Percentiles rank a stretch among this genome's conserved stretches.
Conservation (phyloP, 2,113 vertebrate species). For the Rhinolophus ferrumequinum region DNA sequence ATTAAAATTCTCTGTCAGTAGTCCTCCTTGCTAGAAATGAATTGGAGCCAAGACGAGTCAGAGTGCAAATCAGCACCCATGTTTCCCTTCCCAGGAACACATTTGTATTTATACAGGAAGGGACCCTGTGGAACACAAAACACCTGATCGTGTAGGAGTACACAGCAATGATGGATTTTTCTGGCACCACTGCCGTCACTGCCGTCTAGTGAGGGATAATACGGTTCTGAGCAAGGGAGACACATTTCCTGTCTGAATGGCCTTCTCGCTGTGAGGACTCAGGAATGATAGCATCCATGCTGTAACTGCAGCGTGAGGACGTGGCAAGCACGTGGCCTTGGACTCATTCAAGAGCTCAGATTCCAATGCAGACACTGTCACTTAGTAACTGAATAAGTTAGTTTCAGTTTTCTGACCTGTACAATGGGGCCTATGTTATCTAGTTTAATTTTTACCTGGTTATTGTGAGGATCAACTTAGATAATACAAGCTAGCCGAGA, state of each 20-base stretch:
- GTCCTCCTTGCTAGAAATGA: not conserved
- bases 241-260: not conserved
- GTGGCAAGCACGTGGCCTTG: not conserved
- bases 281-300: fast-evolving
- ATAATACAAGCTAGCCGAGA: not conserved
- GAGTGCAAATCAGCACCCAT: not conserved
- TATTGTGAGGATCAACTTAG: not conserved
- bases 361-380: not conserved
- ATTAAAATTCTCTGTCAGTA: not conserved
- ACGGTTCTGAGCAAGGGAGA: not conserved
- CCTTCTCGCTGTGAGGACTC: fast-evolving
- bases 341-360: not conserved
- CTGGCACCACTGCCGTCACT: fast-evolving
- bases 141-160: not conserved
- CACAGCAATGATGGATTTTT: not conserved
- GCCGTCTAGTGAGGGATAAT: not conserved
- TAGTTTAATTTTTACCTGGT: not conserved
- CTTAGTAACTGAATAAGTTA: not conserved
- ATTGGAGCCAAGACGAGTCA: not conserved
- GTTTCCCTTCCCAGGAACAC: not conserved
- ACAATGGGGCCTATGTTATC: not conserved
- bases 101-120: not conserved
- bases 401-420: not conserved
- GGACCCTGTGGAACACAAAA: not conserved
- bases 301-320: not conserved